These are phyloP conservation scores for Himalopsyche tibetana DNA, from an alignment of 2,888 invertebrate genomes.

Conservation along the genomic window DNA sequence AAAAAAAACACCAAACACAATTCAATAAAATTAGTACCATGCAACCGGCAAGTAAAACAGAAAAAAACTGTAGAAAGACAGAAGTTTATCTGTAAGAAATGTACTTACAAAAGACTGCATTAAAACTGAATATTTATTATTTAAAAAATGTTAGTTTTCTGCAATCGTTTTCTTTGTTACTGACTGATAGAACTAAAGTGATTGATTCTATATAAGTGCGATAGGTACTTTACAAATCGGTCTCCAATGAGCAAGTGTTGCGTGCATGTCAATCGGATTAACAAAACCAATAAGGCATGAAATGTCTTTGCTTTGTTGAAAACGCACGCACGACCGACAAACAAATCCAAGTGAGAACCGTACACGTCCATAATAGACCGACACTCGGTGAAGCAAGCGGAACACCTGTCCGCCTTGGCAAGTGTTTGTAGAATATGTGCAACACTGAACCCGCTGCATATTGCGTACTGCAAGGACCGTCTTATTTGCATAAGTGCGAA, in stretches of 20 bases:
- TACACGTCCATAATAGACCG: conserved; percentile 16
- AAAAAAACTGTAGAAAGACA: too few relatives aligned
- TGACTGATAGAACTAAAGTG: too few relatives aligned
- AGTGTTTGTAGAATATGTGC: background rate
- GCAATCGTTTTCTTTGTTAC: too few relatives aligned
- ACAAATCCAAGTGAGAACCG: background rate
- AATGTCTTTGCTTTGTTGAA: background rate
- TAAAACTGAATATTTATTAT: too few relatives aligned
- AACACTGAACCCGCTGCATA: background rate
- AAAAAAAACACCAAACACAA: too few relatives aligned
- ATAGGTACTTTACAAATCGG: background rate
- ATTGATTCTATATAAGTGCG: too few relatives aligned
- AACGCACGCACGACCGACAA: background rate
- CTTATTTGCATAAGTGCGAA: conserved; percentile 36
- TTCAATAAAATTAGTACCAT: too few relatives aligned
- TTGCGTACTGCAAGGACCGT: background rate
- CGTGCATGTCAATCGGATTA: conserved; percentile 39
- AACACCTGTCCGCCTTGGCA: conserved; percentile 37
- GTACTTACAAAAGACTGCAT: too few relatives aligned
- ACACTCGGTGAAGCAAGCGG: background rate
- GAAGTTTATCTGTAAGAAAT: too few relatives aligned
- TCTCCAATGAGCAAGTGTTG: background rate
- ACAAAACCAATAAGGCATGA: conserved; percentile 21
- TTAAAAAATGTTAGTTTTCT: too few relatives aligned
- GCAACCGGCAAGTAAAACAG: too few relatives aligned